Conservation (phyloP, 2,113 vertebrate species). For the Telmatochromis brachygnathus region DNA sequence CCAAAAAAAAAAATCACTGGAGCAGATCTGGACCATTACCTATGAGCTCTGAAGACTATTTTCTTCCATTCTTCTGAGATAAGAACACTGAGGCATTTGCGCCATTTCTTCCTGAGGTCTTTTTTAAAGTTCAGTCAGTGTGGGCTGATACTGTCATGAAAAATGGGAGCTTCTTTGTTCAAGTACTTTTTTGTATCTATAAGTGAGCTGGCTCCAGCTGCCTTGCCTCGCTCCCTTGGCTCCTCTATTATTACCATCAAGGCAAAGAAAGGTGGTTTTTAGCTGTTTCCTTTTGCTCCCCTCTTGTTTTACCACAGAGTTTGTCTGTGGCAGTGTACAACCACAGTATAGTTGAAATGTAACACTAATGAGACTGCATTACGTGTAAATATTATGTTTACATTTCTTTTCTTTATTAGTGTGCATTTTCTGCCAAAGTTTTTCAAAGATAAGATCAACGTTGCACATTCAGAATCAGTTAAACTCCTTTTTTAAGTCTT, state of each 20-base stretch:
- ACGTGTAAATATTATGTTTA: slow-evolving; percentile 53
- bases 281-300: neutral
- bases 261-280: slow-evolving; percentile 7
- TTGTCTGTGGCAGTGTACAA: neutral
- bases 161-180: slow-evolving; percentile 42
- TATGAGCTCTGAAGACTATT: slow-evolving; percentile 23
- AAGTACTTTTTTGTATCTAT: slow-evolving; percentile 14
- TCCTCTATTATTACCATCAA: slow-evolving; percentile 23
- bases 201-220: slow-evolving; percentile 28
- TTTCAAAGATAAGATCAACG: neutral
- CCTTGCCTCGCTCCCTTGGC: neutral
- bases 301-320: neutral
- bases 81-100: slow-evolving; percentile 9
- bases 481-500: neutral
- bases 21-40: slow-evolving; percentile 36
- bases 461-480: slow-evolving; percentile 14
- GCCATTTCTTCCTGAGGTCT: neutral
- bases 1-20: slow-evolving; percentile 19
- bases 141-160: slow-evolving; percentile 34
- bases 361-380: slow-evolving; percentile 3
- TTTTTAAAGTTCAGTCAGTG: slow-evolving; percentile 16
- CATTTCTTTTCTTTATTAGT: neutral
- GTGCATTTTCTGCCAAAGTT: slow-evolving; percentile 44
- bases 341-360: neutral
- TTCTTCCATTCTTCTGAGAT: slow-evolving; percentile 15